phyloP scores from a whole-genome alignment of 2,113 vertebrate species.

The Neoarius graeffei region DNA sequence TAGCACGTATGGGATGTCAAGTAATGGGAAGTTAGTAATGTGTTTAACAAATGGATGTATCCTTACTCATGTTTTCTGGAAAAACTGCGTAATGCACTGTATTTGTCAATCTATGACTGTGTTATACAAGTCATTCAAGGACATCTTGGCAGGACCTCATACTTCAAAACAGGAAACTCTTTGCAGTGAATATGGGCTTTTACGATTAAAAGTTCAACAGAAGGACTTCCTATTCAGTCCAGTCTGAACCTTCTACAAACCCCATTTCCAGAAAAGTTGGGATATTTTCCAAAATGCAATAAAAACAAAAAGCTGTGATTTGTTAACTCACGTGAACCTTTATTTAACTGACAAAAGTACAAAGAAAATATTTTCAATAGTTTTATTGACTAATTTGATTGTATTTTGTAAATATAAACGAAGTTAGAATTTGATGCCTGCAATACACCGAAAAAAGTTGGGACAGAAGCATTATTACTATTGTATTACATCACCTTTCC shows the following conservation, averaged over 20 bases:
- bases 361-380: too few relatives aligned
- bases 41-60: neutral
- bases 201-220: neutral
- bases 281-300: too few relatives aligned
- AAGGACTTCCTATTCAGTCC: constrained; percentile 11
- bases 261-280: too few relatives aligned
- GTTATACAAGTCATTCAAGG: constrained; percentile 26
- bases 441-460: too few relatives aligned
- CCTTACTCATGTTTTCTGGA: constrained; percentile 21
- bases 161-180: constrained; percentile 11
- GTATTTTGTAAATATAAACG: too few relatives aligned
- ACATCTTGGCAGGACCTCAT: constrained; percentile 15
- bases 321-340: too few relatives aligned
- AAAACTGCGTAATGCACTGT: constrained; percentile 10
- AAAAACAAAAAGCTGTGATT: too few relatives aligned
- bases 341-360: too few relatives aligned
- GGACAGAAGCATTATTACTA: too few relatives aligned
- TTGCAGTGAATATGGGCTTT: neutral
- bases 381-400: too few relatives aligned
- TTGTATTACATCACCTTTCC: too few relatives aligned
- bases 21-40: constrained; percentile 36
- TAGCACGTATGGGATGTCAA: neutral
- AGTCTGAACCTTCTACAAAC: neutral
- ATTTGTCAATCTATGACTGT: constrained; percentile 1
- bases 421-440: too few relatives aligned